Conservation (phyloP, 2,113 vertebrate species). For the Camelus dromedarius region DNA sequence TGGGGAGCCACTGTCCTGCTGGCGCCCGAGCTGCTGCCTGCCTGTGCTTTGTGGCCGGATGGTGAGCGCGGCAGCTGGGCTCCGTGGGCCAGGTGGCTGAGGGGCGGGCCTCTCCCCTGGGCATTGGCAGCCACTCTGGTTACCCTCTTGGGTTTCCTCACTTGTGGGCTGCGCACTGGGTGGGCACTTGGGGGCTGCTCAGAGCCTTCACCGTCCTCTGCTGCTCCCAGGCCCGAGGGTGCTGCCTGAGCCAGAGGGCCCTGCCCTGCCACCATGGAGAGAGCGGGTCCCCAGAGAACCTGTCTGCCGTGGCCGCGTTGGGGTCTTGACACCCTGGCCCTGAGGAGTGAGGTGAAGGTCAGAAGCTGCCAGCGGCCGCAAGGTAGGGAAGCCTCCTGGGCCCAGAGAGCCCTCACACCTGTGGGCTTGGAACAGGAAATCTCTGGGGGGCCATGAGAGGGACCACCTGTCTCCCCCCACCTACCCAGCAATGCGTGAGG, state of each 20-base stretch:
- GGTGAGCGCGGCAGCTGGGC: conserved; percentile 77
- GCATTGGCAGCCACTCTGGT: conserved; percentile 76
- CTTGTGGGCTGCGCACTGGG: neutral
- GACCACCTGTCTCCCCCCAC: neutral
- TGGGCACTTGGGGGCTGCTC: conserved; percentile 49
- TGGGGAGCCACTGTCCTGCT: neutral
- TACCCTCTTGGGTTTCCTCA: conserved; percentile 84
- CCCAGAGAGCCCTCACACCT: accelerated
- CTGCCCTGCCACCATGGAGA: conserved; percentile 50
- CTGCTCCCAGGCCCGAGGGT: neutral
- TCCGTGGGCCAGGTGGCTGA: conserved; percentile 79
- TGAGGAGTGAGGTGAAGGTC: conserved; percentile 76
- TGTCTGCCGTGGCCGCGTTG: neutral
- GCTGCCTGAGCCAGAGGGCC: neutral
- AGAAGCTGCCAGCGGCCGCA: conserved; percentile 62
- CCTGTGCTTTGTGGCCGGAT: conserved; percentile 46
- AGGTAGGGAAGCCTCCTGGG: conserved; percentile 84
- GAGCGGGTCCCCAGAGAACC: conserved; percentile 9
- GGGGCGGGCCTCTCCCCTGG: conserved; percentile 55
- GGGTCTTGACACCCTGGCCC: conserved; percentile 70
- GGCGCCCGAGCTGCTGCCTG: neutral
- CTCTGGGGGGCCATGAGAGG: neutral
- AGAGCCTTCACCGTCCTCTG: neutral
- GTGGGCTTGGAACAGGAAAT: accelerated
- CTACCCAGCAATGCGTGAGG: accelerated